phyloP scores from a whole-genome alignment of 1,140 invertebrate species.

The Arctopsyche grandis region DNA sequence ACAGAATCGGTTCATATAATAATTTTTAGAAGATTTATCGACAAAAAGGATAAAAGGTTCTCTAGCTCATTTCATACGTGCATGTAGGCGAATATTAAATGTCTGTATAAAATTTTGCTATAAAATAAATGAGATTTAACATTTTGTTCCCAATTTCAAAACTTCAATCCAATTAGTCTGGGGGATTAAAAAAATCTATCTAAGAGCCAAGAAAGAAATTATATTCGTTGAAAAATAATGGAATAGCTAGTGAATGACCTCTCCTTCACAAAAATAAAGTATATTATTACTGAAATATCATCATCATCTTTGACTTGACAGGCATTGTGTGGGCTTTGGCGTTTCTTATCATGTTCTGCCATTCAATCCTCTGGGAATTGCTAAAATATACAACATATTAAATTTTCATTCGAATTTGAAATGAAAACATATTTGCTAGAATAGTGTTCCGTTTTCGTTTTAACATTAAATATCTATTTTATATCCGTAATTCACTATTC shows the following conservation, averaged over 20 bases:
- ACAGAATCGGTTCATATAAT: not conserved
- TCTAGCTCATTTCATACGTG: not conserved
- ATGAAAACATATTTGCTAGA: not conserved
- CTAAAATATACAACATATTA: not conserved
- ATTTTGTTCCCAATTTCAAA: not conserved
- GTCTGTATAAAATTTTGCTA: not conserved
- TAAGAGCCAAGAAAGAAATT: not conserved
- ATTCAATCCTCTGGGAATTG: no score
- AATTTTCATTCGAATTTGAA: not conserved
- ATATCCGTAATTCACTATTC: no score
- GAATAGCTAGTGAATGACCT: not conserved
- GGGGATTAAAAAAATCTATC: not conserved
- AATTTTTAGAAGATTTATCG: constrained; percentile 16
- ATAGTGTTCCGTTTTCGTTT: no score
- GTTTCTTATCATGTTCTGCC: no score
- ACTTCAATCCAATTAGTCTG: not conserved
- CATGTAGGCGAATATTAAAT: not conserved
- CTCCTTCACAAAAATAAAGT: not conserved
- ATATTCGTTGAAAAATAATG: not conserved
- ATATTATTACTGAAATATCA: not conserved
- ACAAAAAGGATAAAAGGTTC: not conserved
- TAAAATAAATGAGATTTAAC: not conserved
- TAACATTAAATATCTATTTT: no score
- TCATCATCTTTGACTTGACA: no score
- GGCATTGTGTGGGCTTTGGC: no score